Base-by-base conservation (phyloP, 2,113 vertebrate species). In the Circaetus cinerascens region DNA sequence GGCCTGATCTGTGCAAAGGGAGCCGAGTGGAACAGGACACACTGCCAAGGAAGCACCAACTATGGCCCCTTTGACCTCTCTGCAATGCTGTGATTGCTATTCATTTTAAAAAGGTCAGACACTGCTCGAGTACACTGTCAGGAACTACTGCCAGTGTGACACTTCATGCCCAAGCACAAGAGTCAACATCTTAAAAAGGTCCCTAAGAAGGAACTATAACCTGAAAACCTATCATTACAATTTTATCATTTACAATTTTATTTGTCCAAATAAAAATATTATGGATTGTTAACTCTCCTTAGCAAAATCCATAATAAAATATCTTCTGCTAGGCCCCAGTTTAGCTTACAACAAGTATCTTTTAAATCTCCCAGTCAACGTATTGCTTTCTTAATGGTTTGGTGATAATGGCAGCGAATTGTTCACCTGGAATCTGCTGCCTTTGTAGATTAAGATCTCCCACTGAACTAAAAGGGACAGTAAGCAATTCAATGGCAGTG, bases 41-140 rank as follows among this genome's bases (percentile, higher is more conserved):
- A 48, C 74, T 88, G 93, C 85, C 92, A 96, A 87, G 60, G 83
- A 93, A 88, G 40, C 43, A 72, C 90, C 66, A 85, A 40, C 32
- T 67, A 45, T 1, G 7, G 72, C 32, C 72, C 62, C 32, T 68
- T 6, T 34, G 67, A 73, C 45, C 26, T 50, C 46, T 29, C 87
- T 57, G 67, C 92, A 90, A 86, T 51, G 64, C 46, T 71, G 32
- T 3, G 20, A 53, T 9, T 68, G 41, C 36, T 45, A 14, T 7
- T 80, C 32, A 34, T 29, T 72, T 67, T 36, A 26, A 59, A 94
- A 93, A 92, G 29, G 78, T 50, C 85, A 94, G 79, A 67, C 4
- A 25, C 51, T 43, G 43, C 56, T 84, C 0, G 0, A 67, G 38
- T 7, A 27, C 43, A 17, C 51, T 15, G 34, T 6, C 78, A 91